Evolutionary conservation across 92 coral and sea anemone genomes (phyloP).

Genomic region (Heteractis magnifica): DNA sequence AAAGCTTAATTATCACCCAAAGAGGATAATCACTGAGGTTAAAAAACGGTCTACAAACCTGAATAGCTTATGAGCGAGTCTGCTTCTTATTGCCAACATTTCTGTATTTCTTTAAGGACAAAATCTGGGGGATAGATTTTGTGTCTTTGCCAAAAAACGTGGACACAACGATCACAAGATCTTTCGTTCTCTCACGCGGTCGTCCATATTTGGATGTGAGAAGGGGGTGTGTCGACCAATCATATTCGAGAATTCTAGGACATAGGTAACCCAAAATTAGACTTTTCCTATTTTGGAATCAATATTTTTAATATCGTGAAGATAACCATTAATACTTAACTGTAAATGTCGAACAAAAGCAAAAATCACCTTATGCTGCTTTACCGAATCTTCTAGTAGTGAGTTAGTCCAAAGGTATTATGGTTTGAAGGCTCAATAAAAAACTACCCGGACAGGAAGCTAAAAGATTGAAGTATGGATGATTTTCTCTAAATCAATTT

Average conservation of each 20-base stretch:
- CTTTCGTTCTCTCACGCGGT: background rate
- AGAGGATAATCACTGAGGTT: background rate
- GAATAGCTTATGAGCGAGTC: constrained; percentile 15
- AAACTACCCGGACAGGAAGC: no score
- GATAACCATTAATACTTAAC: no score
- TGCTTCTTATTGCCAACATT: constrained; percentile 14
- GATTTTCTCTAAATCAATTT: no score
- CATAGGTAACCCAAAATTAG: background rate
- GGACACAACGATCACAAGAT: background rate
- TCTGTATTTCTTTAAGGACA: background rate
- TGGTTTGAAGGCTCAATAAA: no score
- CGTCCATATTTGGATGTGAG: constrained; percentile 37
- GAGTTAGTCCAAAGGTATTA: no score
- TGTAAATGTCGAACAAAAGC: no score
- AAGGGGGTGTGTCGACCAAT: constrained; percentile 61
- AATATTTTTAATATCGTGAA: no score
- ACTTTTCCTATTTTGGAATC: no score
- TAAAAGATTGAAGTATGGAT: no score
- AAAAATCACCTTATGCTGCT: no score
- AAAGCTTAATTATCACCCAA: no score
- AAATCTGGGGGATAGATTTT: background rate
- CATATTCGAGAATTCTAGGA: constrained; percentile 3
- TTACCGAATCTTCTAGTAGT: no score
- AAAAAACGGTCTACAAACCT: background rate
- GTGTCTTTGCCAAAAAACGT: background rate